Conservation (phyloP, 2,888 invertebrate species). For the Gymnoscelis rufifasciata region DNA sequence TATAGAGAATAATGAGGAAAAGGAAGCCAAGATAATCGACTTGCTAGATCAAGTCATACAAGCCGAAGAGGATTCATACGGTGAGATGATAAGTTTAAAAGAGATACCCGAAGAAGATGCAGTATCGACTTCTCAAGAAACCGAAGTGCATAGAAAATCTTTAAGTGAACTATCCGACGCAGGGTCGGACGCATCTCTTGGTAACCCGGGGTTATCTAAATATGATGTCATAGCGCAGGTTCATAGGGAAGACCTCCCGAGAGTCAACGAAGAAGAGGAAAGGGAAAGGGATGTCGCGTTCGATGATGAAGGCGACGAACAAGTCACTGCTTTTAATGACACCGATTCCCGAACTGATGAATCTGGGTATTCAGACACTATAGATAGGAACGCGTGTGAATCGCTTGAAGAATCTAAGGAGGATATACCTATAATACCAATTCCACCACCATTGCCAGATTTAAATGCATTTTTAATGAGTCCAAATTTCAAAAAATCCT, state of each 20-base stretch:
- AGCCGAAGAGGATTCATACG: slow-evolving; percentile 70
- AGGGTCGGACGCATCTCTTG: slow-evolving; percentile 65
- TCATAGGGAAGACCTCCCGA: slow-evolving; percentile 76
- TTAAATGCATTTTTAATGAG: slow-evolving; percentile 43
- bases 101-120: slow-evolving; percentile 46
- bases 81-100: slow-evolving; percentile 54
- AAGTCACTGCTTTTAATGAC: slow-evolving; percentile 58
- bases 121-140: slow-evolving; percentile 31
- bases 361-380: slow-evolving; percentile 70
- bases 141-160: slow-evolving; percentile 54
- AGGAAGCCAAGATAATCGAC: slow-evolving; percentile 72
- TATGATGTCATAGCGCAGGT: slow-evolving; percentile 79
- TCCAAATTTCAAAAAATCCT: slow-evolving; percentile 42
- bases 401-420: slow-evolving; percentile 42
- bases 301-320: slow-evolving; percentile 43
- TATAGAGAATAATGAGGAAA: slow-evolving; percentile 62
- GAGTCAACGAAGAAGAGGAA: slow-evolving; percentile 62
- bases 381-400: slow-evolving; percentile 54
- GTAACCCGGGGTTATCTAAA: slow-evolving; percentile 68
- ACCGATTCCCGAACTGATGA: slow-evolving; percentile 71
- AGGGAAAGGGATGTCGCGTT: slow-evolving; percentile 35
- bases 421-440: slow-evolving; percentile 52
- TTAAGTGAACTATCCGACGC: slow-evolving; percentile 66
- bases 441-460: slow-evolving; percentile 66
- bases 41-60: slow-evolving; percentile 69